Percentiles rank a stretch among this genome's conserved stretches.
Conservation (phyloP, 2,888 invertebrate species). For the Crematogaster levior region DNA sequence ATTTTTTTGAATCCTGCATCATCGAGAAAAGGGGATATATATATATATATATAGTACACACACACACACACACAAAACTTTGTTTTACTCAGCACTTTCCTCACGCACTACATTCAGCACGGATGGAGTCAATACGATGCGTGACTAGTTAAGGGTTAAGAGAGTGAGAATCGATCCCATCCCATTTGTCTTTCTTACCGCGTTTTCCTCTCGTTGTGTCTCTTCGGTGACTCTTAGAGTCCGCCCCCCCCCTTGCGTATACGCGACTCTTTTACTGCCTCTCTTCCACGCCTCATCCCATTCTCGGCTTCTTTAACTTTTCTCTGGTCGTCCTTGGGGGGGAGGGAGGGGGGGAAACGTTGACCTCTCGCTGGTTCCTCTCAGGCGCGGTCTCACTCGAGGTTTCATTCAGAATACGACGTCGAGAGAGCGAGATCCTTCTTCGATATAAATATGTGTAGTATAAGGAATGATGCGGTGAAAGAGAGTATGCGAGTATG, state of each 20-base stretch:
- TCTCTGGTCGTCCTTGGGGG: slow-evolving; percentile 70
- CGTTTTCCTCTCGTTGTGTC: slow-evolving; percentile 24
- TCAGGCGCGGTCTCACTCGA: slow-evolving; percentile 58
- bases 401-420: slow-evolving; percentile 75
- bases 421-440: slow-evolving; percentile 62
- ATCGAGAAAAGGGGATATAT: too few species aligned
- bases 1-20: not conserved
- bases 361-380: slow-evolving; percentile 71
- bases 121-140: slow-evolving; percentile 19
- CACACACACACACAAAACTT: too few species aligned
- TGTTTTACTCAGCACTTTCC: not conserved
- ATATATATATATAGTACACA: too few species aligned
- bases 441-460: slow-evolving; percentile 69
- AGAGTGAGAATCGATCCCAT: slow-evolving; percentile 10
- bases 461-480: slow-evolving; percentile 67
- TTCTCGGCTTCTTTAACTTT: slow-evolving; percentile 68
- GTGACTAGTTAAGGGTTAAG: slow-evolving; percentile 10
- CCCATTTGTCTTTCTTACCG: slow-evolving; percentile 2
- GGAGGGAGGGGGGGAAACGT: slow-evolving; percentile 71
- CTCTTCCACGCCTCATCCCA: slow-evolving; percentile 25
- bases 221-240: not conserved
- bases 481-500: slow-evolving; percentile 55
- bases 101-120: not conserved
- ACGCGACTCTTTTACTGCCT: slow-evolving; percentile 7
- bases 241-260: slow-evolving; percentile 8